Base-by-base conservation (phyloP, 2,797 vertebrate species). In the Tamandua tetradactyla region DNA sequence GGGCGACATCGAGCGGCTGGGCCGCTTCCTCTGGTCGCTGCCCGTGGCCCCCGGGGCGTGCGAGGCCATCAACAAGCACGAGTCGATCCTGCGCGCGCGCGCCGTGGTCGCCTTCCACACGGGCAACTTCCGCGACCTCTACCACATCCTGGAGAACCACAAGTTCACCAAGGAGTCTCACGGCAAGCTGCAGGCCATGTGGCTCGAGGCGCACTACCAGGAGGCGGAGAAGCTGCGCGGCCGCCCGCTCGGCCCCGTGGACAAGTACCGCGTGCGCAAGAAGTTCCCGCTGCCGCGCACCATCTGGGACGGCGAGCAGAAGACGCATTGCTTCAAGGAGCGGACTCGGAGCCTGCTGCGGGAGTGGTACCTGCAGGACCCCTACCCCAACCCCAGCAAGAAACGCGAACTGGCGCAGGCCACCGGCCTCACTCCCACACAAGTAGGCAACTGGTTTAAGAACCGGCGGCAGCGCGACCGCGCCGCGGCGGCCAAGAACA, bases 401-500 rank as follows among this genome's bases (percentile, higher is more conserved):
- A 99, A 99, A 99, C 99, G 99, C 98, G 99, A 99, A 99, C 99
- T 99, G 99, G 99, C 99, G 98, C 99, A 99, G 99, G 99, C 99
- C 99, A 99, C 99, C 96, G 99, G 99, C 98, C 99, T 99, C 98
- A 99, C 99, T 97, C 99, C 99, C 81, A 99, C 99, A 98, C 99
- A 99, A 98, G 99, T 99, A 98, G 99, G 99, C 97, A 99, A 99
- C 98, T 99, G 99, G 99, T 99, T 99, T 99, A 99, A 99, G 99
- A 99, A 99, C 98, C 99, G 99, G 97, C 98, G 99, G 98, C 99
- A 99, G 98, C 98, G 99, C 98, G 99, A 99, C 99, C 99, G 99
- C 98, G 99, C 99, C 25, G 99, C 99, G 75, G 99, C 99, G 83
- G 99, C 99, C 96, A 99, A 99, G 98, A 99, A 99, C 99, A 99